Percentiles rank a stretch among this genome's conserved stretches.
phyloP scores from a whole-genome alignment of 92 coral and sea anemone genomes.

The Epizoanthus ramosus region DNA sequence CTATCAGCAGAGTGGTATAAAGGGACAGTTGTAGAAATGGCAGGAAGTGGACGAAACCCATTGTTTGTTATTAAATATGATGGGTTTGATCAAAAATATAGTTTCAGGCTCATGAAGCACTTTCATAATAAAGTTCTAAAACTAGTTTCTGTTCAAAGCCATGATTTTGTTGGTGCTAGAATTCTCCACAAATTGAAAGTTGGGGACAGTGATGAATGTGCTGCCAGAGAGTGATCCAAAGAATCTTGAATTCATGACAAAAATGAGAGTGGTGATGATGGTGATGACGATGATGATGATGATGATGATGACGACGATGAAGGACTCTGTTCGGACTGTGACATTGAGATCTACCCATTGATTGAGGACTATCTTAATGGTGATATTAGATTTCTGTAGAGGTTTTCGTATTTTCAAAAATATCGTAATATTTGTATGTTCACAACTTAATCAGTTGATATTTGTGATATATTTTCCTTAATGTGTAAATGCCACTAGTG shows the following conservation, averaged over 20 bases:
- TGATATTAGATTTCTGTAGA: conserved; percentile 25
- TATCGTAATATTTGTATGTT: not conserved
- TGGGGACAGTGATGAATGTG: conserved; percentile 26
- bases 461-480: not conserved
- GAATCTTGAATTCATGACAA: conserved; percentile 10
- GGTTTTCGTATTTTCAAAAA: not conserved
- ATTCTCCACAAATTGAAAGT: conserved; percentile 28
- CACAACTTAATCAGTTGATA: not conserved
- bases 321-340: conserved; percentile 18
- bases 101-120: conserved; percentile 17
- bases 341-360: conserved; percentile 24
- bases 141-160: conserved; percentile 8
- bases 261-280: not conserved
- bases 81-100: conserved; percentile 34
- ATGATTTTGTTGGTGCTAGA: conserved; percentile 35
- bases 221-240: conserved; percentile 29
- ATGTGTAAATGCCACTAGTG: conserved; percentile 15
- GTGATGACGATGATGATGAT: not conserved
- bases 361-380: conserved; percentile 35
- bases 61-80: conserved; percentile 29
- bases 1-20: conserved; percentile 29
- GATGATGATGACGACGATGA: conserved; percentile 10
- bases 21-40: conserved; percentile 32
- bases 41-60: conserved; percentile 25
- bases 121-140: not conserved